Base-by-base conservation (phyloP, 1,140 invertebrate genomes). In the Cherax quadricarinatus region DNA sequence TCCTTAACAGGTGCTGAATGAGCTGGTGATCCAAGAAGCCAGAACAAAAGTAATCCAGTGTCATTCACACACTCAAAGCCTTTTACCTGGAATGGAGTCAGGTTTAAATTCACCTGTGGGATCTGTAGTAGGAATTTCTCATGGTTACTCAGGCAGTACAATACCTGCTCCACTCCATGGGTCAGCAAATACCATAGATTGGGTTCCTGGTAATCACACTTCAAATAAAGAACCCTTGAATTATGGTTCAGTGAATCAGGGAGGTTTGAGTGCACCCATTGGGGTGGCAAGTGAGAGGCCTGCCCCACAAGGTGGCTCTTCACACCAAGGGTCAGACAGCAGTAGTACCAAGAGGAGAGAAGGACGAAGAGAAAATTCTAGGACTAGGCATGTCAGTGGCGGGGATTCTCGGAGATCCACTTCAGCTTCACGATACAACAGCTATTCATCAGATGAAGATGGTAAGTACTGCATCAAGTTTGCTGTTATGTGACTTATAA, bases 381-480 rank as follows among this genome's bases (percentile, higher is more conserved):
- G 87, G 10, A 88, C 86, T 24, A 88, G 86, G 51, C 86, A 92
- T 75, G 48, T 88, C 62, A 92, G 86, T 60, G 84, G 82, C 79
- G 91, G 86, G 70, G 87, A 92, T 51, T 48, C 80, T 10, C 86
- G 91, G 30, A 62, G 87, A 21, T 88, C 87, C 3, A 85, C 91
- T 21, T 89, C 91, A 57, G 86, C 84, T 12, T 89, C 89, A 5
- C 87, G 93, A 24, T 88, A 88, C 62, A 89, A 93, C 86, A 89
- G 87, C 48, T 93, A 91, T 83, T 93, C 93, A 4, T 93, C 93
- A 41, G 93, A 93, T 82, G 93, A 93, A 92, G 88, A 93, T 14
- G 93, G 93, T 93, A 89, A 92, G 93, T 51, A 70, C 18, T 70
- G 10, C 48, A 41, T 30, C 21, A 9, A 24, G 18, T 83, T 51